phyloP scores from a whole-genome alignment of 2,113 vertebrate genomes.

The Zosterops borbonicus region DNA sequence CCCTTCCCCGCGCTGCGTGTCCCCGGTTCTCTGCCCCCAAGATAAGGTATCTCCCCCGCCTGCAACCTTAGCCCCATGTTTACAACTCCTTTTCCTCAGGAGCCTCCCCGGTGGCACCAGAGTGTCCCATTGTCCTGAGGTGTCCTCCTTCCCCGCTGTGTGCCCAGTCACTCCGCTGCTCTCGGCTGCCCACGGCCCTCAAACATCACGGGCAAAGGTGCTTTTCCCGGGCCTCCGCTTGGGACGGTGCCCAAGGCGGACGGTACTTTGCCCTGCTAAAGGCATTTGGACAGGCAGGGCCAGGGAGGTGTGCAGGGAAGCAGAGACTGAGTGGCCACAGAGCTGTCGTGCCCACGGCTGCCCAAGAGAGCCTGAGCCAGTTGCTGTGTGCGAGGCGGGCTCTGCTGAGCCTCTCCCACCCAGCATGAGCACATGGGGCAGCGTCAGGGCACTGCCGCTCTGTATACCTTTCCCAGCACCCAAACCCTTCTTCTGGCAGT shows the following conservation, averaged over 20 bases:
- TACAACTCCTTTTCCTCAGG: not conserved
- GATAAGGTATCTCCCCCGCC: slow-evolving; percentile 29
- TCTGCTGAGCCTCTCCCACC: not conserved
- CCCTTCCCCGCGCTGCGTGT: fast-evolving
- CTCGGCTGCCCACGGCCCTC: not conserved
- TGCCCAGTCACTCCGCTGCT: not conserved
- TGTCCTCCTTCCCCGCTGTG: not conserved
- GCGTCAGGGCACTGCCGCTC: fast-evolving
- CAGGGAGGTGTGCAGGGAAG: not conserved
- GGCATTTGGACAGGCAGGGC: not conserved
- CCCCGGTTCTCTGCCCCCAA: not conserved
- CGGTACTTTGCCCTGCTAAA: slow-evolving; percentile 46
- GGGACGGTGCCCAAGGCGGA: not conserved
- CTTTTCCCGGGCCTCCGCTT: not conserved
- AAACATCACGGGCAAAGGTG: slow-evolving; percentile 15
- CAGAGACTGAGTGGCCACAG: not conserved
- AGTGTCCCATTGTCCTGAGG: not conserved
- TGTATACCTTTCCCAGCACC: not conserved
- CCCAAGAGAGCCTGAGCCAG: not conserved
- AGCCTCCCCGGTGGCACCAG: not conserved
- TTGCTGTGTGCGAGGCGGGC: fast-evolving
- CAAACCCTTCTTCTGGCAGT: not conserved
- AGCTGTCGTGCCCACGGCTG: not conserved
- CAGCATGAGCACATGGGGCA: fast-evolving
- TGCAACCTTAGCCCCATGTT: slow-evolving; percentile 54